phyloP scores from a whole-genome alignment of 2,888 invertebrate genomes.

The Graphium colonna region DNA sequence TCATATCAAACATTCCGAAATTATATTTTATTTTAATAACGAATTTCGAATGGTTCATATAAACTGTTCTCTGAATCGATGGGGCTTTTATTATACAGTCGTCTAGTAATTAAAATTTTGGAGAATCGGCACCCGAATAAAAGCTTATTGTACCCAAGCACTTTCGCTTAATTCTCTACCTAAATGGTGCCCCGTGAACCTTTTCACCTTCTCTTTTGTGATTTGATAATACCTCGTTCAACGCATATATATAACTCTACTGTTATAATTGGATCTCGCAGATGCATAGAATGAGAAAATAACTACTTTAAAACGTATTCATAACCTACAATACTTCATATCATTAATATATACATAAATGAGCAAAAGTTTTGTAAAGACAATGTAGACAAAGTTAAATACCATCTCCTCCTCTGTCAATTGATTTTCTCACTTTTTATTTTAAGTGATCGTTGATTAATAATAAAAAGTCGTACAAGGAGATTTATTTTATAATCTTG shows the following conservation, averaged over 20 bases:
- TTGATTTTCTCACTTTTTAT: too few species aligned
- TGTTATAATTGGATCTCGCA: constrained; percentile 7
- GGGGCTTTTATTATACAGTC: constrained; percentile 27
- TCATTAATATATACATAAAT: too few species aligned
- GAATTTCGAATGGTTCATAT: constrained; percentile 1
- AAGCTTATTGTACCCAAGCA: constrained; percentile 27
- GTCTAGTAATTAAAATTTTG: constrained; percentile 32
- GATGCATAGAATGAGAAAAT: not conserved
- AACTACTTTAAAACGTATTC: not conserved
- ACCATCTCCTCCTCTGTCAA: too few species aligned
- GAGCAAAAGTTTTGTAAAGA: too few species aligned
- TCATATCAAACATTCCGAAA: not conserved
- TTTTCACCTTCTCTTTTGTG: constrained; percentile 24
- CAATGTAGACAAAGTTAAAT: too few species aligned
- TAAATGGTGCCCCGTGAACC: constrained; percentile 25
- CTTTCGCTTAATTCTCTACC: constrained; percentile 27
- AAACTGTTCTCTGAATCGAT: constrained; percentile 7
- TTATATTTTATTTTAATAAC: not conserved
- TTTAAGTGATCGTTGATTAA: too few species aligned
- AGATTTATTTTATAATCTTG: too few species aligned
- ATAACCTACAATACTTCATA: not conserved
- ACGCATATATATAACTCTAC: constrained; percentile 16
- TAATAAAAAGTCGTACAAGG: too few species aligned
- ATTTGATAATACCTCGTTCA: constrained; percentile 18
- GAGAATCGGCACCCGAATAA: constrained; percentile 21